Percentiles rank a stretch among this genome's conserved stretches.
phyloP scores from a whole-genome alignment of 2,888 invertebrate species.

The Diploptera punctata region DNA sequence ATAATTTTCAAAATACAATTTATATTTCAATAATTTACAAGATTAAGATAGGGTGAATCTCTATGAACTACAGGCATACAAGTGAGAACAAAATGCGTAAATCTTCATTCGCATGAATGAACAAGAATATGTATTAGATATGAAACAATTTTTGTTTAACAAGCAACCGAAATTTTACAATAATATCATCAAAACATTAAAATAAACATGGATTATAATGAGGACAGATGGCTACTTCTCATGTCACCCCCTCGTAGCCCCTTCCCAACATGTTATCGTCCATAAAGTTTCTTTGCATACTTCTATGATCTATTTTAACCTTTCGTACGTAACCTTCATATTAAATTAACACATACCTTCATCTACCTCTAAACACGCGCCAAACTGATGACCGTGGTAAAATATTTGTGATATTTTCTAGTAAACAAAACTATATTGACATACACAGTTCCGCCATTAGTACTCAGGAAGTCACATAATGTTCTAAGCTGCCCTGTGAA shows the following conservation, averaged over 20 bases:
- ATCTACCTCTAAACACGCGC: conserved; percentile 64
- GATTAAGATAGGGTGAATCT: no score
- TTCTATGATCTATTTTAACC: no score
- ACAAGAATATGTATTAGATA: neutral
- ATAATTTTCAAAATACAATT: no score
- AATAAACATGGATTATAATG: conserved; percentile 29
- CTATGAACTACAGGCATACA: no score
- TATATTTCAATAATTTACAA: no score
- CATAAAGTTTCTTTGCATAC: no score
- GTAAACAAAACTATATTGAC: conserved; percentile 24
- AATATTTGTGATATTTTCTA: conserved; percentile 17
- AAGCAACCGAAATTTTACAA: neutral
- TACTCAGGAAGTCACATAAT: neutral
- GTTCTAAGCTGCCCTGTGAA: no score
- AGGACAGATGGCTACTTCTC: conserved; percentile 35
- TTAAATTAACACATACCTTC: conserved; percentile 61
- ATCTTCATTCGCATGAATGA: neutral
- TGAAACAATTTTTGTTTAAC: neutral
- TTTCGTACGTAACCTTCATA: no score
- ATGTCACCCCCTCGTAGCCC: conserved; percentile 26
- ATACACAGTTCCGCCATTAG: conserved; percentile 3
- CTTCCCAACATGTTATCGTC: neutral
- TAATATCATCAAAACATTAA: neutral
- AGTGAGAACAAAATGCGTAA: no score
- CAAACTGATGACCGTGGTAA: conserved; percentile 33